phyloP scores from a whole-genome alignment of 1,140 invertebrate species.

The Papilio machaon region DNA sequence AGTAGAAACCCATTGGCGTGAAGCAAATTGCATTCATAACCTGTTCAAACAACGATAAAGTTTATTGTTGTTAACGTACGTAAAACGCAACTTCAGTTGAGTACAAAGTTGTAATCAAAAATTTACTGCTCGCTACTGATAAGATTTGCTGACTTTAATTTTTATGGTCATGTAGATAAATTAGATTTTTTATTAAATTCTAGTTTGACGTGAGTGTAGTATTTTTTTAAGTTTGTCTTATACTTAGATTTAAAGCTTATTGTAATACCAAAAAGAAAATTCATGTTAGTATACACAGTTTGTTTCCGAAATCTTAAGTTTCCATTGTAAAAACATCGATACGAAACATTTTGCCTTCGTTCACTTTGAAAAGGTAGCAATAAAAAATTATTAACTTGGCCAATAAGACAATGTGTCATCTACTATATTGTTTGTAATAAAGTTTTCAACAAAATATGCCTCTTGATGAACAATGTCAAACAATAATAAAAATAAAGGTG shows the following conservation, averaged over 20 bases:
- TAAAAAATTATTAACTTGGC: not conserved
- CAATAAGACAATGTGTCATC: not conserved
- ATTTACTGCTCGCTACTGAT: not conserved
- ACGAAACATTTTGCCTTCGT: not conserved
- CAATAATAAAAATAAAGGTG: slow-evolving; percentile 3
- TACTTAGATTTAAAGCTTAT: too few species aligned
- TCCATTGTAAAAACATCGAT: not conserved
- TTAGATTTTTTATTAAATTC: too few species aligned
- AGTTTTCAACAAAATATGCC: not conserved
- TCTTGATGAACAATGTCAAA: not conserved
- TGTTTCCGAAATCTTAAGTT: not conserved
- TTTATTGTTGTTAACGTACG: not conserved
- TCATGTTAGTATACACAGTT: too few species aligned
- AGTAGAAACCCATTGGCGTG: not conserved
- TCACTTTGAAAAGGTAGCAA: not conserved
- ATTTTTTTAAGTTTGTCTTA: too few species aligned
- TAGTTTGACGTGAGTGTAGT: too few species aligned
- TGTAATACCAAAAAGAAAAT: too few species aligned
- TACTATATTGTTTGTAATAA: not conserved
- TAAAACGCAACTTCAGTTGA: not conserved
- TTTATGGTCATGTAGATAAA: not conserved
- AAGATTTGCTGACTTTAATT: not conserved
- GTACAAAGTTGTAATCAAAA: not conserved
- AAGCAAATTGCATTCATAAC: slow-evolving; percentile 1
- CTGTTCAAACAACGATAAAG: not conserved